phyloP scores from a whole-genome alignment of 2,888 invertebrate species.

The Dicyrtomina minuta region DNA sequence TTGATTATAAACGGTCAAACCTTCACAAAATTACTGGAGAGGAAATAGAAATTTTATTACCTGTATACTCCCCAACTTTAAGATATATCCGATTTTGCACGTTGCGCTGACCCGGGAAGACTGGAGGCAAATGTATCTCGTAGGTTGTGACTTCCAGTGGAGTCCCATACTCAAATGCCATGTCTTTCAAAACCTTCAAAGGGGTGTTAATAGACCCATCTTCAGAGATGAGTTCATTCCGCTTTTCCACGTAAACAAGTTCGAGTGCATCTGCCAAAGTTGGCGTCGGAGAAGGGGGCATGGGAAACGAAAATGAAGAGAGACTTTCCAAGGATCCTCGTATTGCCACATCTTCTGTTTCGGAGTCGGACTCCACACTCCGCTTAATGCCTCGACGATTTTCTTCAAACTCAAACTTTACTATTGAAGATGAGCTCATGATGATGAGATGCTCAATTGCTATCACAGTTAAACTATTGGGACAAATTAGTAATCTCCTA shows the following conservation, averaged over 20 bases:
- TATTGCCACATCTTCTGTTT: no score
- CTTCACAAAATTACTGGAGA: neutral
- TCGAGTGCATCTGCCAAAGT: constrained; percentile 28
- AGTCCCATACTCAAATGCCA: constrained; percentile 22
- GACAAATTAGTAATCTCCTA: no score
- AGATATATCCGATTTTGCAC: no score
- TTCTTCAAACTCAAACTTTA: no score
- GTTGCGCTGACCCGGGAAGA: neutral
- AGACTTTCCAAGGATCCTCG: no score
- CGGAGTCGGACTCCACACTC: no score
- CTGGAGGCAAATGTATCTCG: constrained; percentile 30
- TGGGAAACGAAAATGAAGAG: neutral
- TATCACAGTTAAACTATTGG: no score
- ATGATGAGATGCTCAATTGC: no score
- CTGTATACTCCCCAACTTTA: constrained; percentile 18
- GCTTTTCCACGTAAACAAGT: constrained; percentile 18
- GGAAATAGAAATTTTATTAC: constrained; percentile 21
- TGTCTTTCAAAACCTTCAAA: constrained; percentile 36
- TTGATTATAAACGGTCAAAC: neutral
- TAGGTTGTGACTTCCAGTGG: constrained; percentile 18
- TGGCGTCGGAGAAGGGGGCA: neutral
- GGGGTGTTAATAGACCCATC: constrained; percentile 40
- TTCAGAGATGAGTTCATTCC: constrained; percentile 20
- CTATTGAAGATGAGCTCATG: no score
- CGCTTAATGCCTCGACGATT: no score